These are phyloP conservation scores for Pangasius mekongensis DNA, from an alignment of 2,797 vertebrate genomes.

Conservation along the genomic window DNA sequence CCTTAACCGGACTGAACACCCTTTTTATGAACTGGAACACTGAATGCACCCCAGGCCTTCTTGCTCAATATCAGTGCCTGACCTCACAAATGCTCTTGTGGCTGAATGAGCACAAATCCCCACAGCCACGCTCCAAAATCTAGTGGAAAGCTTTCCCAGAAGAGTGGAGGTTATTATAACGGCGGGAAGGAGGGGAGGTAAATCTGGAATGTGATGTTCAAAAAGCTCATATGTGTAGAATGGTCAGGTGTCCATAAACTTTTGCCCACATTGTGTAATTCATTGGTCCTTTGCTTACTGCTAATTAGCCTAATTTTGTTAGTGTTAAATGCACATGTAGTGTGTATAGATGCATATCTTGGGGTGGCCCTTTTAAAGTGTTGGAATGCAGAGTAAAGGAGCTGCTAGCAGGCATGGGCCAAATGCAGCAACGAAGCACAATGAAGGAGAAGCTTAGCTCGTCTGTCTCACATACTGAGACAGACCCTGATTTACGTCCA, in stretches of 20 bases:
- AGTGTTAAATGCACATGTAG: neutral
- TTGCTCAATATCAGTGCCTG: neutral
- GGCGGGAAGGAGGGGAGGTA: neutral
- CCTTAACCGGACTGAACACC: too few species aligned
- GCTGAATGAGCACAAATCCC: neutral
- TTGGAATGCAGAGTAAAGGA: neutral
- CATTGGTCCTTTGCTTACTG: neutral
- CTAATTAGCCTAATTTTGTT: neutral
- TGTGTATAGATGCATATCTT: neutral
- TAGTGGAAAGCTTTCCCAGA: neutral
- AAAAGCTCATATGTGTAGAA: neutral
- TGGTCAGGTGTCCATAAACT: neutral
- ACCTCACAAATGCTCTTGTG: neutral
- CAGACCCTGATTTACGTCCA: neutral
- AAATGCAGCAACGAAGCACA: neutral
- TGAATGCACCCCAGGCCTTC: too few species aligned
- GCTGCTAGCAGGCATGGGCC: neutral
- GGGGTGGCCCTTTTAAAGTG: neutral
- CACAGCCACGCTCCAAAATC: neutral
- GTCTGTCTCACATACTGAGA: neutral
- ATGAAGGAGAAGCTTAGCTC: neutral
- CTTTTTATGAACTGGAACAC: too few species aligned
- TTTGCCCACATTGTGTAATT: neutral
- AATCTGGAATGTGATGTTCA: neutral
- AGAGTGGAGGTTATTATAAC: neutral